Conservation (phyloP, 2,797 vertebrate genomes). For the Siniperca scherzeri region DNA sequence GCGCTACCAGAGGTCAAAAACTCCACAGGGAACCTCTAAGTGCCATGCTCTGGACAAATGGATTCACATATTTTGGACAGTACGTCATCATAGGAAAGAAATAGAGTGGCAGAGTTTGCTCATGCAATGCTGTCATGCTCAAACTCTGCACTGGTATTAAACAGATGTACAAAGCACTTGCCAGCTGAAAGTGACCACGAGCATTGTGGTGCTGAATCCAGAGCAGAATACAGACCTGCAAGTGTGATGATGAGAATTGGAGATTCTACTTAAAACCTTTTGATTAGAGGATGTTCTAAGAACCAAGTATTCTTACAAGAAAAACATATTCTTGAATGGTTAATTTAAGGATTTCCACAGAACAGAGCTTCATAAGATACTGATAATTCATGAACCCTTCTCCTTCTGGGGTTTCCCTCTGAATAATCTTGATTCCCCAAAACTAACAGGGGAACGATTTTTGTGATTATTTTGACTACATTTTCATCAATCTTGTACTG, state of each 20-base stretch:
- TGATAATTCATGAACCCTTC: background rate
- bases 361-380: background rate
- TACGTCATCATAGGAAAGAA: background rate
- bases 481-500: no score
- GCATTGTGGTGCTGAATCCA: slow-evolving; percentile 17
- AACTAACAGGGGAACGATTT: background rate
- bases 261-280: background rate
- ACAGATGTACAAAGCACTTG: slow-evolving; percentile 10
- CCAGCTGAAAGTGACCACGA: slow-evolving; percentile 27
- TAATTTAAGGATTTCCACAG: background rate
- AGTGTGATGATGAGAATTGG: background rate
- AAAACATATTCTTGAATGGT: no score
- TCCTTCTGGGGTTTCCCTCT: background rate
- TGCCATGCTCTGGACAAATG: background rate
- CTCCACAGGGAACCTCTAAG: background rate
- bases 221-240: background rate
- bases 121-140: background rate
- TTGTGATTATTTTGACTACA: no score
- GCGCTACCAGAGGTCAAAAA: background rate
- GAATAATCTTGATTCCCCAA: background rate
- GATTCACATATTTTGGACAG: background rate
- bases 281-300: background rate
- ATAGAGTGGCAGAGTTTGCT: background rate
- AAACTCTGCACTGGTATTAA: background rate
- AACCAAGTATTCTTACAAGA: no score